Percentiles rank a stretch among this genome's conserved stretches.
phyloP scores from a whole-genome alignment of 2,888 invertebrate species.

The Plagiodera versicolora region DNA sequence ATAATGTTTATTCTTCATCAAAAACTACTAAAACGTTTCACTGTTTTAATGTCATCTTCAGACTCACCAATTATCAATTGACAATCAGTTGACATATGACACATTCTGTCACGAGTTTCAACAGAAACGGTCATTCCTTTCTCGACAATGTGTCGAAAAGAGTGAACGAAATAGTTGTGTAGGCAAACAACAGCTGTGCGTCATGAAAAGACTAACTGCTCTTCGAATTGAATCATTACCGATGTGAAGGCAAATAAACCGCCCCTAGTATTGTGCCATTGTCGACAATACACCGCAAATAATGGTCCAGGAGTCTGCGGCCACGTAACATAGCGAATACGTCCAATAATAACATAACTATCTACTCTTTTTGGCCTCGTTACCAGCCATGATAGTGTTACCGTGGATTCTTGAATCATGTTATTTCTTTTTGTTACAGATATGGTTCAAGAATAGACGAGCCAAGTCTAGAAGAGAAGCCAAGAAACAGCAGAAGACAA shows the following conservation, averaged over 20 bases:
- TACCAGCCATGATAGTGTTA: conserved; percentile 1
- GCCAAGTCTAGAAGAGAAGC: too few relatives aligned
- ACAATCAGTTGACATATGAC: too few relatives aligned
- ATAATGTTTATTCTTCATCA: too few relatives aligned
- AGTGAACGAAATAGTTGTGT: conserved; percentile 23
- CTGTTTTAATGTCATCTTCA: too few relatives aligned
- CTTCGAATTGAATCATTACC: conserved; percentile 57
- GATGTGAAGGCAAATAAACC: conserved; percentile 53
- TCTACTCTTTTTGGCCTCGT: conserved; percentile 16
- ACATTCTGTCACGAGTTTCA: too few relatives aligned
- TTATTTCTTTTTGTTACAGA: too few relatives aligned
- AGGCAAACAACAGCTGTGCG: conserved; percentile 52
- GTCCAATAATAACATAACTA: conserved; percentile 35
- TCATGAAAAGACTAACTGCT: conserved; percentile 52
- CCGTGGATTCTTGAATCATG: background rate
- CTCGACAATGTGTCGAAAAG: background rate
- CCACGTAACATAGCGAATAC: conserved; percentile 37
- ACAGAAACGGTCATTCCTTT: background rate
- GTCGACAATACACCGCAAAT: conserved; percentile 46
- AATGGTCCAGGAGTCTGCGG: conserved; percentile 32
- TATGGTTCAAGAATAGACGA: too few relatives aligned
- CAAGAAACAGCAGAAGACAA: too few relatives aligned
- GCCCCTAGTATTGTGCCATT: conserved; percentile 51
- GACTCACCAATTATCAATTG: too few relatives aligned
- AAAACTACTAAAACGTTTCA: too few relatives aligned